phyloP scores from a whole-genome alignment of 2,888 invertebrate genomes.

The Flexamia atlantica region DNA sequence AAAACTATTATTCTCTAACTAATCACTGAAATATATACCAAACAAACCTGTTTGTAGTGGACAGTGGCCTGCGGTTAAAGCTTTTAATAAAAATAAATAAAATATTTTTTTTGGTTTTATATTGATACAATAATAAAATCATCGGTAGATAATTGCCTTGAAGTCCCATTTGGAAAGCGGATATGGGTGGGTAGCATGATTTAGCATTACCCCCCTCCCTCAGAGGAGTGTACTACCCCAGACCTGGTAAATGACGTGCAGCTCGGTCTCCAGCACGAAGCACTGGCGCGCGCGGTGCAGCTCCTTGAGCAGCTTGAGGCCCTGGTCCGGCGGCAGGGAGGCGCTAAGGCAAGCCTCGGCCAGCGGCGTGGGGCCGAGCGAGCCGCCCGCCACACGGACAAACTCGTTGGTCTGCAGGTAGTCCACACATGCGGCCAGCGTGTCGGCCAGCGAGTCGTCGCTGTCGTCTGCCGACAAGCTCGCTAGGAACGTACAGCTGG shows the following conservation, averaged over 20 bases:
- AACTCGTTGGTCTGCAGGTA: constrained; percentile 91
- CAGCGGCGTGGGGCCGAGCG: constrained; percentile 85
- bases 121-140: too few species aligned
- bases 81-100: too few species aligned
- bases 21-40: too few species aligned
- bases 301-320: constrained; percentile 92
- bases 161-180: too few species aligned
- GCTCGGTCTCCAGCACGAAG: constrained; percentile 95
- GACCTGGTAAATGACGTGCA: constrained; percentile 97
- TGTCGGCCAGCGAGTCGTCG: constrained; percentile 71
- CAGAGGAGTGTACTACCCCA: too few species aligned
- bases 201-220: too few species aligned
- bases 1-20: too few species aligned
- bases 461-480: constrained; percentile 53
- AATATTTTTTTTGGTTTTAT: too few species aligned
- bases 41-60: too few species aligned
- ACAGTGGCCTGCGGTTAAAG: too few species aligned
- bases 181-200: too few species aligned
- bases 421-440: constrained; percentile 78
- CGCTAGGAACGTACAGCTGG: constrained; percentile 84
- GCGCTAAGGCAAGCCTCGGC: constrained; percentile 96
- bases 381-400: constrained; percentile 76
- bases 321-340: constrained; percentile 96
- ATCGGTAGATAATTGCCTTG: too few species aligned
- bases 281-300: constrained; percentile 92